Percentiles rank a stretch among this genome's conserved stretches.
Evolutionary conservation across 1,140 invertebrate genomes (phyloP).

Genomic region (Sycobia sp.): DNA sequence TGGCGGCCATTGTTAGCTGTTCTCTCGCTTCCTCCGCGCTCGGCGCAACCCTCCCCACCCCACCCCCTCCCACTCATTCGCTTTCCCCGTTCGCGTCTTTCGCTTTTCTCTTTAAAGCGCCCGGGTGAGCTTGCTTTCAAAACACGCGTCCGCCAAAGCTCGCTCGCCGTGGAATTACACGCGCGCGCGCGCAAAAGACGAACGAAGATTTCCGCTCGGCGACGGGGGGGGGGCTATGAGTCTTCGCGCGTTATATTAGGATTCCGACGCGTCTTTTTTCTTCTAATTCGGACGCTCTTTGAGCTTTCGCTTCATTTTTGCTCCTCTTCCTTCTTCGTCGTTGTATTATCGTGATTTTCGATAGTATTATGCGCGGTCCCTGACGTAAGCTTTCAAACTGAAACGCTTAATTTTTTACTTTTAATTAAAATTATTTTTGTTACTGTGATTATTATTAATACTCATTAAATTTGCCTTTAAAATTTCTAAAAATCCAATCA

Average conservation of each 20-base stretch:
- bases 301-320: background rate
- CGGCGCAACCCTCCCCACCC: slow-evolving; percentile 8
- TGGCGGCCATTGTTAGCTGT: slow-evolving; percentile 60
- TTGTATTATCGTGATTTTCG: no score
- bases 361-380: no score
- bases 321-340: no score
- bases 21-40: slow-evolving; percentile 31
- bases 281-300: background rate
- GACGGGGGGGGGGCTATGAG: background rate
- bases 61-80: background rate
- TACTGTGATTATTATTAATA: no score
- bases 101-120: slow-evolving; percentile 33
- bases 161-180: slow-evolving; percentile 25
- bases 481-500: no score
- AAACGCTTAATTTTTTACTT: no score
- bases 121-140: slow-evolving; percentile 28
- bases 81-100: slow-evolving; percentile 28
- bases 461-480: no score
- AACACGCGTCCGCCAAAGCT: background rate
- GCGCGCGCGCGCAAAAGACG: slow-evolving; percentile 5
- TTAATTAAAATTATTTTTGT: no score
- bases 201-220: slow-evolving; percentile 8
- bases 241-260: background rate
- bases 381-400: no score
- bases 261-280: slow-evolving; percentile 1